Percentiles rank a stretch among this genome's conserved stretches.
Conservation (phyloP, 2,113 vertebrate genomes). For the Platysternon megacephalum region DNA sequence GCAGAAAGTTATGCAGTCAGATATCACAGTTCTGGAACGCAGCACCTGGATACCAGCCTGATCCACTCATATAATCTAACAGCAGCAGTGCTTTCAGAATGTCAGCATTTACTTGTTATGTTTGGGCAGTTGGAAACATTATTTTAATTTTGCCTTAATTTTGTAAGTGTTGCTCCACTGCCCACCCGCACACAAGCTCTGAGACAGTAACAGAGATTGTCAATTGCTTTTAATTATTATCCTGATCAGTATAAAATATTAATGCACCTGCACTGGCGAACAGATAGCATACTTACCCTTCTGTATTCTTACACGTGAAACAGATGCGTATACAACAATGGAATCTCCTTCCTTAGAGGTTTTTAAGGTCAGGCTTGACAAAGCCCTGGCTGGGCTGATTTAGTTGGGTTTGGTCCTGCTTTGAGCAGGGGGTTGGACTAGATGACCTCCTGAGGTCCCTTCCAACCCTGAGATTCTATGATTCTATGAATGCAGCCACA, state of each 20-base stretch:
- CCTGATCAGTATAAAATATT: background rate
- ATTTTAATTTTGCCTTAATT: background rate
- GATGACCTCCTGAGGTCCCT: no score
- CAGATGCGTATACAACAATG: background rate
- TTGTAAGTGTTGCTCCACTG: background rate
- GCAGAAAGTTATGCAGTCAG: background rate
- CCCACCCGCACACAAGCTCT: background rate
- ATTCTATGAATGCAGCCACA: fast-evolving
- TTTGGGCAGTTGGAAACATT: background rate
- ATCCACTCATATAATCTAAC: background rate
- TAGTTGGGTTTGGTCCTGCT: no score
- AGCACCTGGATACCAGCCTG: background rate
- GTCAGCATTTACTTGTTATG: background rate
- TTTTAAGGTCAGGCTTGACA: no score
- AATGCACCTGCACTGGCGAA: background rate
- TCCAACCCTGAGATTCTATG: no score
- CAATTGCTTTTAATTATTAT: background rate
- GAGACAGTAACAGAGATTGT: background rate
- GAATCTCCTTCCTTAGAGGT: no score
- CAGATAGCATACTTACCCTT: background rate
- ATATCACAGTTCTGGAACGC: background rate
- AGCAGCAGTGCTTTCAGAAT: background rate
- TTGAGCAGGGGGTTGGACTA: no score
- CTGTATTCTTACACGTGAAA: background rate
- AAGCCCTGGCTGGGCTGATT: no score